Conservation (phyloP, 2,888 invertebrate genomes). For the Limnephilus auricula region DNA sequence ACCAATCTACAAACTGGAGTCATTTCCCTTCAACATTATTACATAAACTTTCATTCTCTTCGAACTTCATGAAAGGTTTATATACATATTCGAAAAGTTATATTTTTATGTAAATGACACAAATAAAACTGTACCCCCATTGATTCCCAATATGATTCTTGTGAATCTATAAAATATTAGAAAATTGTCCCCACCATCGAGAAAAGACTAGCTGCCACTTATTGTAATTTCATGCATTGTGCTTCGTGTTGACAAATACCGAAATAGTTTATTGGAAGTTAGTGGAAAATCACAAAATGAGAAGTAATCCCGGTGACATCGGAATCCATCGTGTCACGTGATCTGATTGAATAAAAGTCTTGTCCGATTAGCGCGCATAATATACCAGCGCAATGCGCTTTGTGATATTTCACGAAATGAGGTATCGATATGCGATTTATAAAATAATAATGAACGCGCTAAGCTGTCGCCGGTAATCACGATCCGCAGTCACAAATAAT, state of each 20-base stretch:
- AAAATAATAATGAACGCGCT: slow-evolving; percentile 44
- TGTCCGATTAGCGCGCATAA: not conserved
- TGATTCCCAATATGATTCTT: no score
- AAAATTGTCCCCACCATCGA: no score
- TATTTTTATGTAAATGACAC: no score
- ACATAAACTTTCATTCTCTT: no score
- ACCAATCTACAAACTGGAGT: no score
- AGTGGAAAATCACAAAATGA: not conserved
- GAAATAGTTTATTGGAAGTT: not conserved
- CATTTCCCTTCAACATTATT: no score
- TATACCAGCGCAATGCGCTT: not conserved
- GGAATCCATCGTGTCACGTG: not conserved
- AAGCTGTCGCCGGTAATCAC: not conserved
- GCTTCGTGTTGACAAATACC: not conserved
- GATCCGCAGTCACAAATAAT: slow-evolving; percentile 9
- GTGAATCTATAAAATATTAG: no score
- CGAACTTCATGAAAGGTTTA: no score
- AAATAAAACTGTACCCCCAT: no score
- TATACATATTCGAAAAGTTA: no score
- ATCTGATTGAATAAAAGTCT: not conserved
- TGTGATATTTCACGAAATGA: not conserved
- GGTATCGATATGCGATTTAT: slow-evolving; percentile 18
- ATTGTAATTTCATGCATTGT: not conserved
- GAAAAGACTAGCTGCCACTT: no score
- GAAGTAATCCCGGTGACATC: not conserved